Evolutionary conservation across 2,888 invertebrate genomes (phyloP), one percentile per base, ranked within the genome.

Genomic region (Prenolepis imparis): DNA sequence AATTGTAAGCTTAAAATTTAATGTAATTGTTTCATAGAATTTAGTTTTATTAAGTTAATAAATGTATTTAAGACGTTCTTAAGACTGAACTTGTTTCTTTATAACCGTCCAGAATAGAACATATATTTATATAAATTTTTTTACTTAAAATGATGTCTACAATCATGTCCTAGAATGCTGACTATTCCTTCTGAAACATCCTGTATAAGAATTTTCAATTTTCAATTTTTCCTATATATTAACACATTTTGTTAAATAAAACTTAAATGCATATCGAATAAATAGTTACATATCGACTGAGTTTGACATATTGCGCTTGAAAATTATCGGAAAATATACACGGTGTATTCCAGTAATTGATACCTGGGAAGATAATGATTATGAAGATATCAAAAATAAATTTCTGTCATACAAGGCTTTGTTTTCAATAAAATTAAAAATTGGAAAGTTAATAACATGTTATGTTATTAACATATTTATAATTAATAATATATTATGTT

Each of bases 271-370:
- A 55, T 24, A 41, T 39, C 24, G 3, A 41, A 24, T 32, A 55
- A 55, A 32, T 32, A 21, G 32, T 70, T 70, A 59, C 24, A 41
- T n/a, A n/a, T 48, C 18, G 21, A 39, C 3, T 21, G 5, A 28
- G n/a, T 39, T 21, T 41, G 57, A 32, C 36, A 21, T 52, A 32
- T 28, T 21, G 18, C 39, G 59, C 18, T 59, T 44, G 72, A 36
- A 72, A 72, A 72, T 61, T 32, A 72, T 61, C 36, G 12, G 44
- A 61, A 72, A 70, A 72, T 72, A 52, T 8, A n/a, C n/a, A n/a
- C 8, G 2, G 15, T 52, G 8, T 52, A n/a, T 18, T 6, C 5
- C 48, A n/a, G 48, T 48, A 48, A 48, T 48, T 48, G 48, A 48
- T 18, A 52, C 8, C n/a, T 8, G n/a, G 52, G 15, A 52, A 52